Evolutionary conservation across 2,888 invertebrate species (phyloP), one percentile per base, ranked within the genome.

Genomic region (Busseola fusca): DNA sequence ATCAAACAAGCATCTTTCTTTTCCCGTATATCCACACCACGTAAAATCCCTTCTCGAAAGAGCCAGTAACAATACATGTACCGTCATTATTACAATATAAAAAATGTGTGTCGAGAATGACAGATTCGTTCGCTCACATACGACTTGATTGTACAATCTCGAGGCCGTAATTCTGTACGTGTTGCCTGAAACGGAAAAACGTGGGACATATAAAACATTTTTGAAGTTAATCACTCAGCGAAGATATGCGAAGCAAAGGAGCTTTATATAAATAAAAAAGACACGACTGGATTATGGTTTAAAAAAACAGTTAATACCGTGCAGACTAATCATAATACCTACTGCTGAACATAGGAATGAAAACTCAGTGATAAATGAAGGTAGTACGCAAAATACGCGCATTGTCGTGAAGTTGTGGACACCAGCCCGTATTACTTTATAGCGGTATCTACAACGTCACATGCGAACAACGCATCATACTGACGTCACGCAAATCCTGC

Each of bases 191-290:
- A 77, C 66, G 66, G 52, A 54, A 58, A 74, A 77, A 71, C 69
- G 72, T 82, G 74, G 6, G 27, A 56, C 56, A 50, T 69, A 77
- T 80, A 80, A 74, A 82, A 77, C 57, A 82, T 82, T 80, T 72
- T 66, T 79, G 40, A 59, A 72, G 60, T 77, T 80, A 72, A 82
- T 80, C 70, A 74, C 64, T 45, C 34, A 50, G 18, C 6, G 52
- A 21, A 62, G 62, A 62, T 57, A n/a, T 50, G n/a, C n/a, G 48
- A 50, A n/a, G n/a, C n/a, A 10, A 48, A 50, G 42, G 21, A 25
- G 18, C 40, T 25, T 52, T 1, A 42, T 27, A n/a, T 42, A 27
- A 10, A 52, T 21, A 40, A 10, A 72, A 50, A 18, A 42, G 58
- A 57, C n/a, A 64, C 2, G 21, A 6, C 14, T 52, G 25, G 2